phyloP scores from a whole-genome alignment of 2,797 vertebrate species.

The Rhinichthys osculus region DNA sequence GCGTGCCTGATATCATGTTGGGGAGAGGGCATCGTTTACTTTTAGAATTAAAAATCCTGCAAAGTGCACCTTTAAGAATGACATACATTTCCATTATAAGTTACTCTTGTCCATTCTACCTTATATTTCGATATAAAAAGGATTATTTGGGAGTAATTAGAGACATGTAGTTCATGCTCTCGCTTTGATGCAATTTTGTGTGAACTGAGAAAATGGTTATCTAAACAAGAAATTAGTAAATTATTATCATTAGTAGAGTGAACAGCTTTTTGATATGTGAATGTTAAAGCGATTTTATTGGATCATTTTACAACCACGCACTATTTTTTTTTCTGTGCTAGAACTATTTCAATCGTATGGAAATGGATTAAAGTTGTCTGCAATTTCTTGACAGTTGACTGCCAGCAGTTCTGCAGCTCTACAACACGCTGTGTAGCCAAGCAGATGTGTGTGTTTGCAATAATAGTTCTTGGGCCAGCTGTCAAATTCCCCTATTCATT shows the following conservation, averaged over 20 bases:
- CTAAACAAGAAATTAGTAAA: neutral
- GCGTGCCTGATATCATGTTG: neutral
- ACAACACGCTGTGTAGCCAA: slow-evolving; percentile 26
- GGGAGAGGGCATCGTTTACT: neutral
- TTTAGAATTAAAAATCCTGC: neutral
- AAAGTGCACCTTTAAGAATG: neutral
- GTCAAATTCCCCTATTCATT: slow-evolving; percentile 9
- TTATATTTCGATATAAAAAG: neutral
- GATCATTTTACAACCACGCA: slow-evolving; percentile 14
- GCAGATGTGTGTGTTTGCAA: slow-evolving; percentile 62
- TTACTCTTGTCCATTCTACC: neutral
- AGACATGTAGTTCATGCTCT: neutral
- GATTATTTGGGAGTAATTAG: neutral
- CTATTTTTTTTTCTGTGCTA: slow-evolving; percentile 40
- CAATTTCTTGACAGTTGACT: slow-evolving; percentile 68
- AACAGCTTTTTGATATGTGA: slow-evolving; percentile 5
- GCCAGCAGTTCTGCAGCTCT: slow-evolving; percentile 64
- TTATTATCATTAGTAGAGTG: neutral
- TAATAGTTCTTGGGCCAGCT: slow-evolving; percentile 47
- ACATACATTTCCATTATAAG: neutral
- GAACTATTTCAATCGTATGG: slow-evolving; percentile 59
- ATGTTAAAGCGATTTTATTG: neutral
- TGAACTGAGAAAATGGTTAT: neutral
- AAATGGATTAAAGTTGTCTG: slow-evolving; percentile 69
- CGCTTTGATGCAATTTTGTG: neutral